A percentile compares a stretch with the other conserved stretches of the same genome.
Conservation (phyloP, 2,113 vertebrate species). For the Syngnathus floridae region DNA sequence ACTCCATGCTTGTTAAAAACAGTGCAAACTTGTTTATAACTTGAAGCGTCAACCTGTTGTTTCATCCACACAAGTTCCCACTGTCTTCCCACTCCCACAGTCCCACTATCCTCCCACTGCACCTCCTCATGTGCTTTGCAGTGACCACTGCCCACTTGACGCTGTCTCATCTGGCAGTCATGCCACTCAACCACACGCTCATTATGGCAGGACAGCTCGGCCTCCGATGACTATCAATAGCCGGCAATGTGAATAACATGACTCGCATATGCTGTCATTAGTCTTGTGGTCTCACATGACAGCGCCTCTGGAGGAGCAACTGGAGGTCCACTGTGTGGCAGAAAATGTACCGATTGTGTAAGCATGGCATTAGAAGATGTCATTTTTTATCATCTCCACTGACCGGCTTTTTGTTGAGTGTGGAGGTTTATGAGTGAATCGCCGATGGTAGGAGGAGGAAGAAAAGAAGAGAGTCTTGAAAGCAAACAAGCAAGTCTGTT, state of each 20-base stretch:
- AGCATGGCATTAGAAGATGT: neutral
- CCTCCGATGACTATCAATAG: slow-evolving; percentile 24
- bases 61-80: slow-evolving; percentile 4
- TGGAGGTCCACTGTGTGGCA: slow-evolving; percentile 3
- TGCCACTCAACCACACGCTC: slow-evolving; percentile 31
- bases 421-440: slow-evolving; percentile 3
- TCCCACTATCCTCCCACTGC: neutral
- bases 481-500: slow-evolving; percentile 23
- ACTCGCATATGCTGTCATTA: slow-evolving; percentile 18
- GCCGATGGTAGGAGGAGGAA: slow-evolving; percentile 4
- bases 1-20: neutral
- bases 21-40: neutral
- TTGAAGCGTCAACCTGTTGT: neutral
- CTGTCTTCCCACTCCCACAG: slow-evolving; percentile 13
- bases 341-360: neutral
- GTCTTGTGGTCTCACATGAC: slow-evolving; percentile 26
- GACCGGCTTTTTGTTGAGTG: slow-evolving; percentile 19
- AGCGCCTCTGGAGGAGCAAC: neutral
- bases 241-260: slow-evolving; percentile 25
- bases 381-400: slow-evolving; percentile 2
- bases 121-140: slow-evolving; percentile 9
- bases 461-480: slow-evolving; percentile 20
- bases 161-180: slow-evolving; percentile 48
- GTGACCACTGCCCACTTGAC: slow-evolving; percentile 27
- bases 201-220: slow-evolving; percentile 29